Evolutionary conservation across 2,113 vertebrate genomes (phyloP).

Genomic region (Vulpes ferrilata): DNA sequence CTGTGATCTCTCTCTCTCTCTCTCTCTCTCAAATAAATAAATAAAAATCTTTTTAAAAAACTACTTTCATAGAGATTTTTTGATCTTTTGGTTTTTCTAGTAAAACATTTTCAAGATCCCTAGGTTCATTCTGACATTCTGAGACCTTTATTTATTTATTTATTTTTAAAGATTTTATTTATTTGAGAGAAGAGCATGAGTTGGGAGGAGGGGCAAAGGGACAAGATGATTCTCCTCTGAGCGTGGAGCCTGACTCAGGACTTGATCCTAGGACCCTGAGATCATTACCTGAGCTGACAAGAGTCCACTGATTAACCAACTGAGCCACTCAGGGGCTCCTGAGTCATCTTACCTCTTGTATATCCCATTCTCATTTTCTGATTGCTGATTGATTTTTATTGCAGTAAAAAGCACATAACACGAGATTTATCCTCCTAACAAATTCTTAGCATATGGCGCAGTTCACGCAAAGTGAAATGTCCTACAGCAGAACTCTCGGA

Average conservation of each 20-base stretch:
- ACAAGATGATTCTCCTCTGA: background rate
- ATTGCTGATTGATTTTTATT: background rate
- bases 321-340: background rate
- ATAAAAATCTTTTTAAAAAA: background rate
- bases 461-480: background rate
- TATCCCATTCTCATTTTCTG: background rate
- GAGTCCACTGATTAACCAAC: background rate
- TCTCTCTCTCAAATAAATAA: background rate
- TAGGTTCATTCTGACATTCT: background rate
- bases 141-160: background rate
- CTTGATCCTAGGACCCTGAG: background rate
- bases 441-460: background rate
- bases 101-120: background rate
- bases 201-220: background rate
- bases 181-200: background rate
- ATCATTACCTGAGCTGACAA: background rate
- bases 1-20: background rate
- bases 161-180: background rate
- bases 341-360: background rate
- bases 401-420: background rate
- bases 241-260: too few species aligned
- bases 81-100: slow-evolving; percentile 9
- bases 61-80: background rate
- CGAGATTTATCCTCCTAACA: background rate
- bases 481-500: too few species aligned